These are phyloP conservation scores for Strix uralensis DNA, from an alignment of 2,113 vertebrate species.

Conservation along the genomic window DNA sequence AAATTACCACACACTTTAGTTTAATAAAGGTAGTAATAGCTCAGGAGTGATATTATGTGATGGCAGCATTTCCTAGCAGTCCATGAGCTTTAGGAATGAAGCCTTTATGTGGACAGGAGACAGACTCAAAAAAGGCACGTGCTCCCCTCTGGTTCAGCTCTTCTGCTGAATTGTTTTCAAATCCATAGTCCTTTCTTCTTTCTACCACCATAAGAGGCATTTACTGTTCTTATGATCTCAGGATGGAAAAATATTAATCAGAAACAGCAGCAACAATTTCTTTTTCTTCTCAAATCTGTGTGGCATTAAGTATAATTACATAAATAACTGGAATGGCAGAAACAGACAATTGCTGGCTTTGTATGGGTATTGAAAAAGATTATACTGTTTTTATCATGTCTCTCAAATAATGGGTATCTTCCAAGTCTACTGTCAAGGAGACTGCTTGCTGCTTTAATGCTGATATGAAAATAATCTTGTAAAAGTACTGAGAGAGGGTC, in stretches of 20 bases:
- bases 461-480: constrained; percentile 57
- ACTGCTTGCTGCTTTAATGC: constrained; percentile 37
- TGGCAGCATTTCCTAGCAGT: not conserved
- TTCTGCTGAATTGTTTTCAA: constrained; percentile 12
- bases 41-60: not conserved
- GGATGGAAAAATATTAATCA: constrained; percentile 51
- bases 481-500: constrained; percentile 35
- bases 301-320: constrained; percentile 64
- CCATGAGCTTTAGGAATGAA: not conserved
- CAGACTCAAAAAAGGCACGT: not conserved
- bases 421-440: constrained; percentile 35
- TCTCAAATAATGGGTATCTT: constrained; percentile 54
- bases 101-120: not conserved
- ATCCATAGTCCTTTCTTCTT: constrained; percentile 2
- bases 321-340: constrained; percentile 54
- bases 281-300: constrained; percentile 51
- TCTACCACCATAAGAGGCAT: not conserved
- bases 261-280: constrained; percentile 39
- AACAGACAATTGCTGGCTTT: constrained; percentile 60
- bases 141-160: not conserved
- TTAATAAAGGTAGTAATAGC: not conserved
- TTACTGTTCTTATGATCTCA: constrained; percentile 19
- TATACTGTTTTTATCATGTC: constrained; percentile 42
- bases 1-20: not conserved
- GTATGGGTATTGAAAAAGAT: constrained; percentile 56